Conservation (phyloP, 2,797 vertebrate species). For the Sebastes hopkinsi region DNA sequence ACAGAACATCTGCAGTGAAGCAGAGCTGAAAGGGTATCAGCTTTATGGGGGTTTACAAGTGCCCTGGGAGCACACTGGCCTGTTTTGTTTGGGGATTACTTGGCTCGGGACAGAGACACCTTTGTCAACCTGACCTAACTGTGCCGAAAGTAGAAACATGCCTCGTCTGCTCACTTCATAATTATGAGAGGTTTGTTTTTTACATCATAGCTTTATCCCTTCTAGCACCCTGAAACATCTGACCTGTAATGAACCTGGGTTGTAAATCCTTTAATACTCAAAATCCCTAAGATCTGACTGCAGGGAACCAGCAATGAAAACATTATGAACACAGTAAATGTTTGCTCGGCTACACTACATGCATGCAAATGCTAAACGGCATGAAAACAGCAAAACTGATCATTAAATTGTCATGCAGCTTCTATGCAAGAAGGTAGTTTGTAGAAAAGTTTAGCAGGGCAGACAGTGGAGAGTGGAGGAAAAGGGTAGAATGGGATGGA, state of each 20-base stretch:
- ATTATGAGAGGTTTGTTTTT: slow-evolving; percentile 35
- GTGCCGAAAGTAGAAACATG: slow-evolving; percentile 33
- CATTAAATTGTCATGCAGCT: slow-evolving; percentile 4
- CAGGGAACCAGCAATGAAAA: slow-evolving; percentile 8
- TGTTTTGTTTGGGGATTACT: slow-evolving; percentile 69
- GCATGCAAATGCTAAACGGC: slow-evolving; percentile 4
- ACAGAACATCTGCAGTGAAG: slow-evolving; percentile 6
- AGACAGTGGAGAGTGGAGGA: slow-evolving; percentile 20
- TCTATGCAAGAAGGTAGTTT: slow-evolving; percentile 1
- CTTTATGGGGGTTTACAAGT: slow-evolving; percentile 40
- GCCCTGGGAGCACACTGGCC: slow-evolving; percentile 28
- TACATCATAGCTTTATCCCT: slow-evolving; percentile 43
- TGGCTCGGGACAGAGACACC: slow-evolving; percentile 64
- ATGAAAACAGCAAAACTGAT: slow-evolving; percentile 1
- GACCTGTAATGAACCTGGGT: slow-evolving; percentile 40
- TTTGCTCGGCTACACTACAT: background rate
- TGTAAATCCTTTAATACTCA: slow-evolving; percentile 29
- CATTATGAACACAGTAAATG: background rate
- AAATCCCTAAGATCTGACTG: slow-evolving; percentile 31
- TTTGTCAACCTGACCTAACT: slow-evolving; percentile 70
- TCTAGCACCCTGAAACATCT: slow-evolving; percentile 19
- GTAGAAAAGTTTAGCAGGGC: background rate
- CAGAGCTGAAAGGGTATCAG: slow-evolving; percentile 15
- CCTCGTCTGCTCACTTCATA: slow-evolving; percentile 2
- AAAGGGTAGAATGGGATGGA: slow-evolving; percentile 17